Evolutionary conservation across 2,888 invertebrate genomes (phyloP).

Genomic region (Oligia fasciuncula): DNA sequence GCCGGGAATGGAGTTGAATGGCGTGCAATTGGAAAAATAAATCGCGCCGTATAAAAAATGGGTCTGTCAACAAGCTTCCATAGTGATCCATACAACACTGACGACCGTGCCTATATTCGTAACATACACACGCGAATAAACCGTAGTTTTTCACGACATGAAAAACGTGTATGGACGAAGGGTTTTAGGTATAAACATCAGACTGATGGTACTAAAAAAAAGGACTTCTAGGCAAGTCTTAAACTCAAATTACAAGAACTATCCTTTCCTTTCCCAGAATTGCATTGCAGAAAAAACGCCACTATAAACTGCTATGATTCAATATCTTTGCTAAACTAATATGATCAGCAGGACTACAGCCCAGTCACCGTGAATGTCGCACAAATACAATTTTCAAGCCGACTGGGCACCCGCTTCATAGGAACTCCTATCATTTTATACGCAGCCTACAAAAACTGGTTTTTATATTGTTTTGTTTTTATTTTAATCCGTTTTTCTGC

Average conservation of each 20-base stretch:
- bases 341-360: conserved; percentile 18
- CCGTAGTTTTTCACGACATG: background rate
- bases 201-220: background rate
- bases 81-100: background rate
- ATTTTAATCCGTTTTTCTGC: background rate
- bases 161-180: background rate
- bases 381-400: conserved; percentile 59
- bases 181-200: background rate
- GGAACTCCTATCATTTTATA: conserved; percentile 52
- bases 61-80: no score
- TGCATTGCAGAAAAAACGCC: background rate
- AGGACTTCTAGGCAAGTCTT: background rate
- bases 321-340: conserved; percentile 32
- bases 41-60: no score
- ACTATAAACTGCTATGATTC: conserved; percentile 23
- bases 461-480: conserved; percentile 21
- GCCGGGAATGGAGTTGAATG: background rate
- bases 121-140: background rate
- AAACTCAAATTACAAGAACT: background rate
- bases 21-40: background rate
- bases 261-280: background rate
- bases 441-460: conserved; percentile 6
- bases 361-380: conserved; percentile 36
- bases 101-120: no score
- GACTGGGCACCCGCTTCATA: conserved; percentile 31